Evolutionary conservation across 1,140 invertebrate genomes (phyloP).

Genomic region (Streblospio benedicti): DNA sequence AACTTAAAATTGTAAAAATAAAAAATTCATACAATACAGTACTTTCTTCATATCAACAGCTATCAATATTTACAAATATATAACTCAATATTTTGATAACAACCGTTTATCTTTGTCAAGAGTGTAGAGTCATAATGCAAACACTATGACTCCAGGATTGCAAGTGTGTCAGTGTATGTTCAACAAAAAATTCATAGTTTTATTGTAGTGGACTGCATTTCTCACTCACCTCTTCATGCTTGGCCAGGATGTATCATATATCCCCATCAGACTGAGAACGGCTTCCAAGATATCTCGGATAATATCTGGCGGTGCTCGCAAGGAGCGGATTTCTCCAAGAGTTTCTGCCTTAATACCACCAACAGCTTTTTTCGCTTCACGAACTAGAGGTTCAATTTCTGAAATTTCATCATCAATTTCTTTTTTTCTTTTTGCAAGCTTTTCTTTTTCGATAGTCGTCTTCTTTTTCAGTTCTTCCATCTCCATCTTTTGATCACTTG

Average conservation of each 20-base stretch:
- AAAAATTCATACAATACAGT: no score
- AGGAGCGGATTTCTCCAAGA: constrained; percentile 85
- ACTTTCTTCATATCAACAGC: no score
- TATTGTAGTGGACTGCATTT: no score
- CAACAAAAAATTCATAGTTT: no score
- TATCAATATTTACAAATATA: no score
- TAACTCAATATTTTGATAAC: no score
- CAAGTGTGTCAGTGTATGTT: no score
- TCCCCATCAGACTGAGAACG: constrained; percentile 94
- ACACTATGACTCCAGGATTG: no score
- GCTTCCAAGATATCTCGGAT: constrained; percentile 95
- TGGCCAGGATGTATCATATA: constrained; percentile 96
- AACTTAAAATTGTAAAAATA: no score
- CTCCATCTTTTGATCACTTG: constrained; percentile 80
- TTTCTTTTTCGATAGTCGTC: constrained; percentile 79
- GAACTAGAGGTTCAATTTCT: constrained; percentile 84
- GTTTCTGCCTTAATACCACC: constrained; percentile 89
- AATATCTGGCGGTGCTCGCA: constrained; percentile 90
- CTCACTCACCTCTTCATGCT: constrained; percentile 88
- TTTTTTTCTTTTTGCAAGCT: constrained; percentile 64
- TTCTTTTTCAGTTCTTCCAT: constrained; percentile 83
- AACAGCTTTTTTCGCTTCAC: constrained; percentile 71
- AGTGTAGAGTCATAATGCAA: no score
- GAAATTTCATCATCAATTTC: constrained; percentile 85
- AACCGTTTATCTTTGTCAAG: no score